phyloP scores from a whole-genome alignment of 1,140 invertebrate species.

The Nephila pilipes region DNA sequence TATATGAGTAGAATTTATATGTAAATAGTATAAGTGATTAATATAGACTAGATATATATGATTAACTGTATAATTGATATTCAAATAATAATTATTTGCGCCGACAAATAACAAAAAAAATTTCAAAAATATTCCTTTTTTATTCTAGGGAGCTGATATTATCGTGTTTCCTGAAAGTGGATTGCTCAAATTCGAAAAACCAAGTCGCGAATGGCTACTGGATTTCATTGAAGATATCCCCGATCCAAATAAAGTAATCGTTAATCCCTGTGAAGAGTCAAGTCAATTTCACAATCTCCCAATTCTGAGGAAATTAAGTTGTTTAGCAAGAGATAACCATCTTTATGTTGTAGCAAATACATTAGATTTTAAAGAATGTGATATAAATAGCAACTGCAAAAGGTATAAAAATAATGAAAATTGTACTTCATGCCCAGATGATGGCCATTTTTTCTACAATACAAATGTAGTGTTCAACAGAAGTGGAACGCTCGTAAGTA shows the following conservation, averaged over 20 bases:
- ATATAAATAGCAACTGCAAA: slow-evolving; percentile 67
- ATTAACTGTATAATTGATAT: too few species aligned
- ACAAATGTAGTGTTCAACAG: slow-evolving; percentile 89
- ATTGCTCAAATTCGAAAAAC: not conserved
- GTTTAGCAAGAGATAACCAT: slow-evolving; percentile 82
- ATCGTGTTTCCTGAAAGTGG: slow-evolving; percentile 91
- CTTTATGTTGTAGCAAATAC: slow-evolving; percentile 88
- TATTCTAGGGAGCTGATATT: slow-evolving; percentile 86
- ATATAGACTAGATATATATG: too few species aligned
- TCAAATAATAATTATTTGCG: too few species aligned
- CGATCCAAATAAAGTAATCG: not conserved
- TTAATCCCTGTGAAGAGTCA: slow-evolving; percentile 55
- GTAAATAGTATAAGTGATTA: too few species aligned
- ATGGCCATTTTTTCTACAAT: slow-evolving; percentile 85
- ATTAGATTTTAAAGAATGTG: slow-evolving; percentile 85
- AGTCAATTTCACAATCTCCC: not conserved
- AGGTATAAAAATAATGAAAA: slow-evolving; percentile 78
- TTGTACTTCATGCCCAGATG: slow-evolving; percentile 79
- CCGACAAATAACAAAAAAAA: too few species aligned
- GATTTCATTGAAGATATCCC: slow-evolving; percentile 58
- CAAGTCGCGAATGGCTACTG: not conserved
- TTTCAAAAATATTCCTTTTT: too few species aligned
- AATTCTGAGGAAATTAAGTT: slow-evolving; percentile 83
- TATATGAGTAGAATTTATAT: too few species aligned
- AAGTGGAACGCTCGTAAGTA: slow-evolving; percentile 83